These are phyloP conservation scores for Periphyllus acericola DNA, from an alignment of 2,888 invertebrate species.

Conservation along the genomic window DNA sequence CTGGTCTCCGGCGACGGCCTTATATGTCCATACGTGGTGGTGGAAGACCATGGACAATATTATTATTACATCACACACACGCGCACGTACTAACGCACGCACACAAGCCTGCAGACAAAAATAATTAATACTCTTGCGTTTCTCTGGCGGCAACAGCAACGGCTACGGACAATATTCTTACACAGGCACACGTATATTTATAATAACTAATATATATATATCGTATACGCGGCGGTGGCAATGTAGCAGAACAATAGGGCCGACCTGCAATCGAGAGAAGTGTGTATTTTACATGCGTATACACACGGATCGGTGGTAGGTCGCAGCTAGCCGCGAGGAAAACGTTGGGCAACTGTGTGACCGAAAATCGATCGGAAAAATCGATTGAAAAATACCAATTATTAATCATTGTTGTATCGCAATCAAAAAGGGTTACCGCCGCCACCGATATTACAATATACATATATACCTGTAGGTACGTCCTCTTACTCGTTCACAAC, in stretches of 20 bases:
- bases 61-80: conserved; percentile 5
- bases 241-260: background rate
- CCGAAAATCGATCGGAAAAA: conserved; percentile 38
- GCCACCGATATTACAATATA: background rate
- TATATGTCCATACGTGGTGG: background rate
- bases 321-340: conserved; percentile 12
- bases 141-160: background rate
- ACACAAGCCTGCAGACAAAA: conserved; percentile 5
- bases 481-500: too few species aligned
- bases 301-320: background rate
- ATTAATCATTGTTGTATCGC: background rate
- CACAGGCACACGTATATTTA: background rate
- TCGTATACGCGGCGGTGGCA: background rate
- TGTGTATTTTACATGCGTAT: background rate
- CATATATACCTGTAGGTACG: too few species aligned
- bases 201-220: too few species aligned
- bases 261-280: background rate
- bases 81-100: background rate
- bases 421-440: background rate
- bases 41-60: conserved; percentile 23
- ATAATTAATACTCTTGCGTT: conserved; percentile 33
- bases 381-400: conserved; percentile 19
- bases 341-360: background rate
- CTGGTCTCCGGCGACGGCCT: conserved; percentile 25
- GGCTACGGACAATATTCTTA: background rate